Evolutionary conservation across 2,797 vertebrate species (phyloP), one percentile per base, ranked within the genome.

Genomic region (Hafferia zeledoni): DNA sequence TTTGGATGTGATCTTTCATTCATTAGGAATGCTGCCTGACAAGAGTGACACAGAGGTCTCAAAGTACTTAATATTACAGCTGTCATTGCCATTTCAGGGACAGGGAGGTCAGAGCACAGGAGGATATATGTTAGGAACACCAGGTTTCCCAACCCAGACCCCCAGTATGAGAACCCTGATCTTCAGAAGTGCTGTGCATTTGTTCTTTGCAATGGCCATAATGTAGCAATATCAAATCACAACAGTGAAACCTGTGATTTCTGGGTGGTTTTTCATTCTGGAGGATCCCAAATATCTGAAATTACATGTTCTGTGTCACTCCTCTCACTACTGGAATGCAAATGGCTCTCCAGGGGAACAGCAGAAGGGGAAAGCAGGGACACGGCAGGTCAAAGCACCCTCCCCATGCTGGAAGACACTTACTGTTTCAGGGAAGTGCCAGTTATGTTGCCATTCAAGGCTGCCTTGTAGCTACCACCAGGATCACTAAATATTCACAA

Each of bases 251-350:
- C 13, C 15, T 75, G n/a, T 28, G 11, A 46, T 37, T 94, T 78
- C 76, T 80, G 53, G 10, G 8, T n/a, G 19, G 13, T 23, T 92
- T 91, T 83, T 71, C 65, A 55, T 68, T 77, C 68, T 33, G 39
- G 28, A 87, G 43, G 16, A 69, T 63, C 27, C 55, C 86, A 65
- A 86, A n/a, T 18, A 65, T 31, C 55, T 78, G 67, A 79, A 94
- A 41, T 0, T 1, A 41, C 27, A 37, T 0, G 1, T 72, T 44
- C 33, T 70, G 9, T 28, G 14, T 65, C 0, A 0, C 70, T 87
- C 20, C 19, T 72, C 47, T 47, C 63, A 55, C 22, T 2, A 3
- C 47, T 64, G 60, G 56, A 85, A 41, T 46, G n/a, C 59, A 37
- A 71, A 90, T 1, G 0, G 17, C 5, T 57, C 41, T 80, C 1